phyloP scores from a whole-genome alignment of 2,797 vertebrate genomes.

The Schizothorax lantsangensis region DNA sequence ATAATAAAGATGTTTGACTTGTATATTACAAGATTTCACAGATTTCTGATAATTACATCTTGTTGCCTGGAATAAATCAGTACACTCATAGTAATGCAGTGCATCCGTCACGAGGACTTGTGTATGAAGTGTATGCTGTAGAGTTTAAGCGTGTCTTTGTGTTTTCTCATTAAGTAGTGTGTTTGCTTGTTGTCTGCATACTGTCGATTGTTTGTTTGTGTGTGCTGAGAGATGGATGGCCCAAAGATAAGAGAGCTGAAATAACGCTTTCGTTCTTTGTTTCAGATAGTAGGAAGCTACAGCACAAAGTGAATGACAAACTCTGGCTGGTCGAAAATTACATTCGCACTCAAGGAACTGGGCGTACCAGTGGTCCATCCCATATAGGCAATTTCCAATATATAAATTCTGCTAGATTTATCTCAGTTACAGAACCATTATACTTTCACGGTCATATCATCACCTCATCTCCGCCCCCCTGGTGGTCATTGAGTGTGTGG shows the following conservation, averaged over 20 bases:
- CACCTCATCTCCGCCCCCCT: conserved; percentile 62
- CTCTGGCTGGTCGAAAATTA: conserved; percentile 84
- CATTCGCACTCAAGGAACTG: conserved; percentile 83
- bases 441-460: conserved; percentile 76
- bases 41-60: neutral
- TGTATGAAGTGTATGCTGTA: neutral
- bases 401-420: conserved; percentile 70
- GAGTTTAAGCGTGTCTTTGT: conserved; percentile 51
- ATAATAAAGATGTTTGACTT: conserved; percentile 23
- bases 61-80: neutral
- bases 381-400: conserved; percentile 80
- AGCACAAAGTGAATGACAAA: conserved; percentile 86
- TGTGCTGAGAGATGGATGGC: conserved; percentile 76
- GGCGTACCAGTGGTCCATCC: conserved; percentile 82
- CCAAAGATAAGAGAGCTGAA: conserved; percentile 90
- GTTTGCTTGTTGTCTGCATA: conserved; percentile 56
- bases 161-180: conserved; percentile 32
- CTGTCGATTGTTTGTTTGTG: conserved; percentile 58
- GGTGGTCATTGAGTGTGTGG: conserved; percentile 43
- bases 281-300: conserved; percentile 89
- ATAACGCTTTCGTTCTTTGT: conserved; percentile 88
- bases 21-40: neutral
- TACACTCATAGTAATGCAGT: neutral
- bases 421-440: conserved; percentile 67
- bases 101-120: neutral